phyloP scores from a whole-genome alignment of 2,113 vertebrate species.

The Brachypteracias leptosomus region DNA sequence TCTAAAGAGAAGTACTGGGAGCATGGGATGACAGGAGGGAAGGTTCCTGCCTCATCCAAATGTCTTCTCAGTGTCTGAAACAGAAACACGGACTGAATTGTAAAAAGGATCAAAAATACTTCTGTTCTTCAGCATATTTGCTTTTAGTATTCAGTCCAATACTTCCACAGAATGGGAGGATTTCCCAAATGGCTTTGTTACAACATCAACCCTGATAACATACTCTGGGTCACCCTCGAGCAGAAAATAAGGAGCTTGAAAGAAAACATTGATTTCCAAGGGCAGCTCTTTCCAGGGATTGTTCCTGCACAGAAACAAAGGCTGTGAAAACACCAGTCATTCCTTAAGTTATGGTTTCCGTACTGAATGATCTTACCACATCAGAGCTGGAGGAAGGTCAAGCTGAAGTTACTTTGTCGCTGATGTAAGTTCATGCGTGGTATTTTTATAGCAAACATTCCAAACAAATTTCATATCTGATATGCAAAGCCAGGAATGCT shows the following conservation, averaged over 20 bases:
- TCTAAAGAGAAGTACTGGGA: background rate
- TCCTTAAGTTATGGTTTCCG: background rate
- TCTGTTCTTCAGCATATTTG: background rate
- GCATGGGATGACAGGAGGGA: background rate
- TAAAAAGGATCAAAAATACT: background rate
- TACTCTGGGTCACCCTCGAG: background rate
- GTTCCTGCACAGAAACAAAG: background rate
- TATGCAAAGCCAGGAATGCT: constrained; percentile 14
- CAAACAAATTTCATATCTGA: constrained; percentile 30
- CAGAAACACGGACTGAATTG: background rate
- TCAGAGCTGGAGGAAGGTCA: constrained; percentile 22
- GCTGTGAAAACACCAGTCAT: background rate
- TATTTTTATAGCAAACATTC: constrained; percentile 61
- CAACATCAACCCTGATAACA: background rate
- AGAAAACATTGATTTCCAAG: background rate
- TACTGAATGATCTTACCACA: background rate
- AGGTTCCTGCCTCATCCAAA: background rate
- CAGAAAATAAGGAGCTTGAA: background rate
- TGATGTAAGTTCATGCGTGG: background rate
- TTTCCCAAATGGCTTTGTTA: constrained; percentile 30
- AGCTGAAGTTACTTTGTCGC: background rate
- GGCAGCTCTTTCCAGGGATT: background rate
- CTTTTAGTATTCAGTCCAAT: background rate
- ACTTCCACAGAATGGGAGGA: background rate
- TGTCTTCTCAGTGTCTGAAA: background rate